A percentile compares a stretch with the other conserved stretches of the same genome.
Evolutionary conservation across 2,797 vertebrate species (phyloP).

Genomic region (Tenualosa ilisha): DNA sequence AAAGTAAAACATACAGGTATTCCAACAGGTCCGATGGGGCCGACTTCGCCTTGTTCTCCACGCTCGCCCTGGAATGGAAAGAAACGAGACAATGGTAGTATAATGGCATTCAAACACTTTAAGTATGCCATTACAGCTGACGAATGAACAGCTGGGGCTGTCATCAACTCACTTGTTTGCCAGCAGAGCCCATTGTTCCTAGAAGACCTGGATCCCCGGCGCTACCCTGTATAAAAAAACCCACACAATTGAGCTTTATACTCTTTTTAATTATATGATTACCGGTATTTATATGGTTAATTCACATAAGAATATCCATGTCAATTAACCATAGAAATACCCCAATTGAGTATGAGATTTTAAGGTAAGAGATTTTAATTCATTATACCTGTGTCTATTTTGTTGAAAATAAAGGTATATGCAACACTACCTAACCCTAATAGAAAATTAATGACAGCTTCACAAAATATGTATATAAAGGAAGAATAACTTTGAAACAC

Average conservation of each 20-base stretch:
- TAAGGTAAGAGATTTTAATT: neutral
- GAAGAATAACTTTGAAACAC: neutral
- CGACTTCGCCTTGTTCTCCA: slow-evolving; percentile 86
- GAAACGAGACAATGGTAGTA: neutral
- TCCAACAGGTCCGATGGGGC: slow-evolving; percentile 85
- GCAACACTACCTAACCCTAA: neutral
- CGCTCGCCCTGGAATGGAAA: slow-evolving; percentile 81
- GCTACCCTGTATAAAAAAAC: neutral
- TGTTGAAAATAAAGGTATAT: neutral
- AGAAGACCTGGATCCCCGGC: neutral
- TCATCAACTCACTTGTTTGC: slow-evolving; percentile 83
- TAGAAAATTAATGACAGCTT: neutral
- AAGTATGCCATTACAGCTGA: neutral
- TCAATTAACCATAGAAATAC: too few species aligned
- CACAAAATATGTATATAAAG: neutral
- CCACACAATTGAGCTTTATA: neutral
- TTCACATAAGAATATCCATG: too few species aligned
- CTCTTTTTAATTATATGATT: too few species aligned
- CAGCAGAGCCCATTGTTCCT: slow-evolving; percentile 78
- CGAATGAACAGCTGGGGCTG: neutral
- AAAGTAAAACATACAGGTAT: slow-evolving; percentile 80
- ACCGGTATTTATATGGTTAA: too few species aligned
- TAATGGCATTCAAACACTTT: neutral
- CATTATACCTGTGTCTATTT: neutral
- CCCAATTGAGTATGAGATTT: too few species aligned